These are phyloP conservation scores for Lycopodina hypogea DNA, from an alignment of 37 sponge, comb jelly and placozoan genomes.

Conservation along the genomic window DNA sequence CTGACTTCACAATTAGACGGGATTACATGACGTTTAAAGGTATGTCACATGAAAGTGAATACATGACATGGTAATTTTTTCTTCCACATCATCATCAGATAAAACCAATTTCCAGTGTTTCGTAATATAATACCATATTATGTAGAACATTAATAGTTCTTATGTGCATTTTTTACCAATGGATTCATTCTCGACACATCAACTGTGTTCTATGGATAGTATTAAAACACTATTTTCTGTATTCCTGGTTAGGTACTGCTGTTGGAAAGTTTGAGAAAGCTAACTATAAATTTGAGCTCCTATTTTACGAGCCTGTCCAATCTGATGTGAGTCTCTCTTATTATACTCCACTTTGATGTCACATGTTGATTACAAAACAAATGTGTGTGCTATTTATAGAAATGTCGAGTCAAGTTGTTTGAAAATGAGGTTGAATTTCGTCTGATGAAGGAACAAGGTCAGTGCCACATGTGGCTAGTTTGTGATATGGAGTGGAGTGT, in stretches of 20 bases:
- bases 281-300: slow-evolving; percentile 62
- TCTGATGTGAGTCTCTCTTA: slow-evolving; percentile 48
- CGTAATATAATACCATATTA: too few relatives aligned
- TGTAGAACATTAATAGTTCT: too few relatives aligned
- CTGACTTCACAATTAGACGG: slow-evolving; percentile 62
- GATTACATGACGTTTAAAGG: slow-evolving; percentile 71
- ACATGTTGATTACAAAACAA: too few relatives aligned
- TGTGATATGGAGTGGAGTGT: too few relatives aligned
- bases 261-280: slow-evolving; percentile 64
- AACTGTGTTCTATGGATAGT: too few relatives aligned
- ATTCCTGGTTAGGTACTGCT: slow-evolving; percentile 62
- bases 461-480: background rate
- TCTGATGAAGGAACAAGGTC: slow-evolving; percentile 66
- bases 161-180: too few relatives aligned
- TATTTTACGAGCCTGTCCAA: slow-evolving; percentile 66
- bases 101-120: too few relatives aligned
- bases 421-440: slow-evolving; percentile 79
- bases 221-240: too few relatives aligned
- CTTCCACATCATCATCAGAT: too few relatives aligned
- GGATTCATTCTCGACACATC: too few relatives aligned
- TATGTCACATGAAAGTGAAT: slow-evolving; percentile 5
- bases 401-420: slow-evolving; percentile 47
- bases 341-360: background rate
- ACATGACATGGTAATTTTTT: background rate
- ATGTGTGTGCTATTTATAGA: slow-evolving; percentile 30